Evolutionary conservation across 1,140 invertebrate species (phyloP).

Genomic region (Eupeodes corollae): DNA sequence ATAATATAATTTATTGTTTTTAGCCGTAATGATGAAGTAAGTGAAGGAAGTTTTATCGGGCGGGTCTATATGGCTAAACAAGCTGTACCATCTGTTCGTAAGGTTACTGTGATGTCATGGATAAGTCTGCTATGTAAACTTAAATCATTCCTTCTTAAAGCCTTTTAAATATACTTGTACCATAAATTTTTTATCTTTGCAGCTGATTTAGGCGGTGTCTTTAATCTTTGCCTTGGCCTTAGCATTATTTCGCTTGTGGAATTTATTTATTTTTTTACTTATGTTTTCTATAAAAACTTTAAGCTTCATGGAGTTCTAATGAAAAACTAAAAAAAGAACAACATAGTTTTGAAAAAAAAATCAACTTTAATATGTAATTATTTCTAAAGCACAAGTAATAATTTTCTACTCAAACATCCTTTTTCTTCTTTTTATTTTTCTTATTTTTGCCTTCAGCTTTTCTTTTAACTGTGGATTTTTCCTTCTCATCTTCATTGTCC

Average conservation of each 20-base stretch:
- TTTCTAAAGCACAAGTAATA: not conserved
- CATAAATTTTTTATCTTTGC: not conserved
- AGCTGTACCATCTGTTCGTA: conserved; percentile 26
- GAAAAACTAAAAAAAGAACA: not conserved
- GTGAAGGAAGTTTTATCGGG: conserved; percentile 25
- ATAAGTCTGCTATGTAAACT: conserved; percentile 27
- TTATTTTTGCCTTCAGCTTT: conserved; percentile 1
- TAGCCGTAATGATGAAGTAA: conserved; percentile 8
- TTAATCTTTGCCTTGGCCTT: conserved; percentile 29
- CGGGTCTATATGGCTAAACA: conserved; percentile 28
- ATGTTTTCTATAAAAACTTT: conserved; percentile 23
- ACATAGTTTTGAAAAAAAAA: too few relatives aligned
- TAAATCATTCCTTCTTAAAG: not conserved
- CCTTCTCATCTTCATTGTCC: not conserved
- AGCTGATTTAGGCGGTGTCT: conserved; percentile 35
- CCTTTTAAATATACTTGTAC: too few relatives aligned
- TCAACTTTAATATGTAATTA: conserved; percentile 1
- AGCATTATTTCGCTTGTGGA: conserved; percentile 33
- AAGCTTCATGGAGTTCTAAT: conserved; percentile 7
- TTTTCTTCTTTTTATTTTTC: conserved; percentile 10
- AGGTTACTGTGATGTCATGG: conserved; percentile 35
- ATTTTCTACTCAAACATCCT: not conserved
- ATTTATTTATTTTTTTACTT: conserved; percentile 31
- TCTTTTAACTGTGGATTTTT: conserved; percentile 1
- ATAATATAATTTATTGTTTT: not conserved